These are phyloP conservation scores for Pterocles burchelli DNA, from an alignment of 2,113 vertebrate genomes.

Conservation along the genomic window DNA sequence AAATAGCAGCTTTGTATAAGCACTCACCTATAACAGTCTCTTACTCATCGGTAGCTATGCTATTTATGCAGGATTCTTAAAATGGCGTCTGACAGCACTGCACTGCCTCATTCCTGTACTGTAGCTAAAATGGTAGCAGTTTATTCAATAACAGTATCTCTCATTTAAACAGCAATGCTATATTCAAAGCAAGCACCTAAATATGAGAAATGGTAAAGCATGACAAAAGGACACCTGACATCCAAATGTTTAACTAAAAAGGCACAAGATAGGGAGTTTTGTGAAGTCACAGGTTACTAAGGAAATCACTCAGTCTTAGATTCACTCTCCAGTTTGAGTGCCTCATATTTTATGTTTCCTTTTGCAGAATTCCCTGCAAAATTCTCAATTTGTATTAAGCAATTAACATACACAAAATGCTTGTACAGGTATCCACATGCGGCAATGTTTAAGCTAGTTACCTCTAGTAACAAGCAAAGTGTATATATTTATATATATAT, in stretches of 20 bases:
- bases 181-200: slow-evolving; percentile 69
- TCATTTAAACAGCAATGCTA: slow-evolving; percentile 68
- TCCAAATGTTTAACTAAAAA: slow-evolving; percentile 67
- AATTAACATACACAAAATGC: slow-evolving; percentile 1
- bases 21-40: slow-evolving; percentile 86
- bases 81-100: slow-evolving; percentile 85
- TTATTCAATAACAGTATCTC: slow-evolving; percentile 77
- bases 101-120: slow-evolving; percentile 81
- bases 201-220: slow-evolving; percentile 70
- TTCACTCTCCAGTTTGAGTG: slow-evolving; percentile 31
- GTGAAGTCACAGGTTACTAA: slow-evolving; percentile 79
- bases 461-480: neutral
- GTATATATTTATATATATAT: neutral
- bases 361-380: slow-evolving; percentile 35
- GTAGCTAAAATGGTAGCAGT: slow-evolving; percentile 86
- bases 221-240: slow-evolving; percentile 72
- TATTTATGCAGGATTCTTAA: slow-evolving; percentile 87
- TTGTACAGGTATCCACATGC: neutral
- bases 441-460: neutral
- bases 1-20: slow-evolving; percentile 78
- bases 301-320: slow-evolving; percentile 71
- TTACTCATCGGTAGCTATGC: slow-evolving; percentile 85
- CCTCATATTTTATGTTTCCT: neutral
- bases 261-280: slow-evolving; percentile 61
- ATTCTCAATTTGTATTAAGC: neutral